Evolutionary conservation across 2,797 vertebrate genomes (phyloP), one percentile per base, ranked within the genome.

Genomic region (Syngnathus rostellatus): DNA sequence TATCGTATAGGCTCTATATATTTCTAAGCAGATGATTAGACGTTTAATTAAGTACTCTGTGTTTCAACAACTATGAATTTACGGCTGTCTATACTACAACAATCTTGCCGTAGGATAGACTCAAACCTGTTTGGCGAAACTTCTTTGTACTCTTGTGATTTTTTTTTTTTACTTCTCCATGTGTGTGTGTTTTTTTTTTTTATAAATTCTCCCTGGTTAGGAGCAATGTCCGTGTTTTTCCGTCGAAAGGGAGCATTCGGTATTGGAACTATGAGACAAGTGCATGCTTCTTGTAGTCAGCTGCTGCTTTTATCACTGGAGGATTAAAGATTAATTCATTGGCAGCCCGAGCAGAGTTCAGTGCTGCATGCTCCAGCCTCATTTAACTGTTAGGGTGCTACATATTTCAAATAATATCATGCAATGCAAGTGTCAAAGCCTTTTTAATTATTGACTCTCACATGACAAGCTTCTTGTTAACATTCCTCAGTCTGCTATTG

Each of bases 251-350:
- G 25, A 68, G n/a, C 45, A 39, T 67, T 65, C 51, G 6, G 25
- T 12, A 55, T 64, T 46, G 38, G 46, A 72, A 65, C 65, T 65
- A 6, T 53, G 39, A 74, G 68, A 71, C 58, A 54, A 75, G 77
- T 64, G 65, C 67, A 66, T 45, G 43, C 54, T 65, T 41, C 78
- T 21, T 64, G 45, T 72, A 38, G 60, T 3, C 21, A 69, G 25
- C 75, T 65, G 65, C 77, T 79, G 68, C 48, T 70, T 81, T 74
- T 79, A 78, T 79, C 72, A 41, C 68, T 53, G 65, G 21, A 65
- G 73, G 70, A 78, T 85, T 88, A 83, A 83, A 84, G 70, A 87
- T 85, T 77, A 65, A 85, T 86, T 77, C 65, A 62, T 74, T 40
- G 66, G 74, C 21, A 72, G 65, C 73, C 68, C 2, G 71, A 72